Percentiles rank a stretch among this genome's conserved stretches.
phyloP scores from a whole-genome alignment of 2,797 vertebrate species.

The Furcifer pardalis region DNA sequence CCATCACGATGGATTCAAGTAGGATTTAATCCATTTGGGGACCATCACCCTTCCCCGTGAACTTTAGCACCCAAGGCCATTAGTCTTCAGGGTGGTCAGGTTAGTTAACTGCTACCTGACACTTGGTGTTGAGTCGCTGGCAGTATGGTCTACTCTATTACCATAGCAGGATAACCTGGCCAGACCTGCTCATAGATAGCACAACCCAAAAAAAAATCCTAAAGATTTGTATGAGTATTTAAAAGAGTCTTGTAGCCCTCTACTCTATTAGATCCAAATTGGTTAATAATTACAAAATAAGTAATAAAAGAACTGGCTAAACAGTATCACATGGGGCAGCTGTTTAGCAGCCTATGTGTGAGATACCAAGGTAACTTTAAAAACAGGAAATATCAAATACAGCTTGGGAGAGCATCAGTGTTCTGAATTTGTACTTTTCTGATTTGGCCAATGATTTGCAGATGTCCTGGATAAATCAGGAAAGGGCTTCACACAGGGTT shows the following conservation, averaged over 20 bases:
- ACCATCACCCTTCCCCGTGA: too few species aligned
- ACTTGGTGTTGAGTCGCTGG: too few species aligned
- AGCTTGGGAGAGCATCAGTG: slow-evolving; percentile 73
- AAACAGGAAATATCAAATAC: slow-evolving; percentile 83
- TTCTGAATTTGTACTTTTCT: slow-evolving; percentile 75
- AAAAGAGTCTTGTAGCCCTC: slow-evolving; percentile 31
- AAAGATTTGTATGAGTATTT: slow-evolving; percentile 36
- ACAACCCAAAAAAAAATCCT: too few species aligned
- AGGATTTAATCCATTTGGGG: too few species aligned
- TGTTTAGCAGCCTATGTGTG: slow-evolving; percentile 74
- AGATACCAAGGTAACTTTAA: slow-evolving; percentile 82
- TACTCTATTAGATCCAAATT: slow-evolving; percentile 65
- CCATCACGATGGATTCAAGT: too few species aligned
- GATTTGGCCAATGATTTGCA: slow-evolving; percentile 81
- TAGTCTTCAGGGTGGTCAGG: too few species aligned
- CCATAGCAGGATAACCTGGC: too few species aligned
- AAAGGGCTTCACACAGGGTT: slow-evolving; percentile 56
- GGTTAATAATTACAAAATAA: slow-evolving; percentile 74
- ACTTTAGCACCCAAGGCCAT: too few species aligned
- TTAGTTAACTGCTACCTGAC: too few species aligned
- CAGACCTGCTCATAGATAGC: too few species aligned
- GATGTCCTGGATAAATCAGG: slow-evolving; percentile 78
- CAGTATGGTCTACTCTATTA: too few species aligned
- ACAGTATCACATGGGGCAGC: slow-evolving; percentile 75
- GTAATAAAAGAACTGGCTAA: slow-evolving; percentile 74